phyloP scores from a whole-genome alignment of 1,140 invertebrate species.

The Pararge aegeria region DNA sequence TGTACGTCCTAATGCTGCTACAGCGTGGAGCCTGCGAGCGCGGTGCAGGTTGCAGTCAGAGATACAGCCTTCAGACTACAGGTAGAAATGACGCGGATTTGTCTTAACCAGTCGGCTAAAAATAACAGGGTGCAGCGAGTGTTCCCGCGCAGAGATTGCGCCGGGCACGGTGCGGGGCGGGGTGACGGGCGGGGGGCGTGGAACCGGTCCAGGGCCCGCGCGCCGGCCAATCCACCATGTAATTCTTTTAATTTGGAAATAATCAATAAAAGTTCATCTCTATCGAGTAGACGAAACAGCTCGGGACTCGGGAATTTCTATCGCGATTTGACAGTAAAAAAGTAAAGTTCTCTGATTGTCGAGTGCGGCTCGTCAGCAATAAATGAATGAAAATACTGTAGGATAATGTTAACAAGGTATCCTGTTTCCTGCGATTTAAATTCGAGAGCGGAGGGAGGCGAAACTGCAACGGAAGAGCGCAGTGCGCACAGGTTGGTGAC shows the following conservation, averaged over 20 bases:
- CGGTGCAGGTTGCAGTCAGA: not conserved
- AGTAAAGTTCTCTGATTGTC: too few species aligned
- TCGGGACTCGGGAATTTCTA: not conserved
- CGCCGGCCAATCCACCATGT: constrained; percentile 19
- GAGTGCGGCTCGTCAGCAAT: too few species aligned
- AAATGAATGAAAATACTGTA: not conserved
- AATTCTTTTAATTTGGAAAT: constrained; percentile 40
- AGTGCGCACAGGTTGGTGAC: not conserved
- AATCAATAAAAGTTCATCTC: constrained; percentile 26
- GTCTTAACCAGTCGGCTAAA: constrained; percentile 60
- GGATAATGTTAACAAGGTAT: constrained; percentile 3
- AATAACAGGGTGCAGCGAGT: constrained; percentile 51
- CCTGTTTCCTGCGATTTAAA: constrained; percentile 3
- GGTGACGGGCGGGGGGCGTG: constrained; percentile 12
- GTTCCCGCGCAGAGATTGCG: constrained; percentile 41
- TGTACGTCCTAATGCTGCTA: too few species aligned
- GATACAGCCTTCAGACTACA: constrained; percentile 26
- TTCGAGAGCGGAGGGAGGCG: not conserved
- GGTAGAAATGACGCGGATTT: constrained; percentile 45
- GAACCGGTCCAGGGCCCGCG: constrained; percentile 19
- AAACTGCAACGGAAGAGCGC: not conserved
- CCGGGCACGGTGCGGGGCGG: constrained; percentile 21
- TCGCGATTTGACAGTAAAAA: not conserved
- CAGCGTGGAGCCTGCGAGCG: too few species aligned
- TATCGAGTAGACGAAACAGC: not conserved